These are phyloP conservation scores for Danio jaintianensis DNA, from an alignment of 2,797 vertebrate species.

Conservation along the genomic window DNA sequence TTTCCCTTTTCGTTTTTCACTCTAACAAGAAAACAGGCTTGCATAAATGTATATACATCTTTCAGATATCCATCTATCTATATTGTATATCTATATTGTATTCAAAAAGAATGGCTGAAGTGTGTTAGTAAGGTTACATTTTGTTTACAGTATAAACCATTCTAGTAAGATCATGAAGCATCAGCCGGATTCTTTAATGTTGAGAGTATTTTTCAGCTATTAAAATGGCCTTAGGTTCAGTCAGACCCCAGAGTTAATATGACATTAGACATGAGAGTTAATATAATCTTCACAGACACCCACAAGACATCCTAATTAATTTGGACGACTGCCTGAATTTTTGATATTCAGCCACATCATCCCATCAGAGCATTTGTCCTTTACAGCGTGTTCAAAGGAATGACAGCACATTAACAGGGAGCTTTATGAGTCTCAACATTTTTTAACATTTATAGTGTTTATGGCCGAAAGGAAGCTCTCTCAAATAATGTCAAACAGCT, in stretches of 20 bases:
- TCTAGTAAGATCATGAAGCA: neutral
- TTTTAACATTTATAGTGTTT: neutral
- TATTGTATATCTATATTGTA: too few relatives aligned
- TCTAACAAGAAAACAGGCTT: neutral
- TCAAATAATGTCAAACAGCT: slow-evolving; percentile 17
- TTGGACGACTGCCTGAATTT: slow-evolving; percentile 16
- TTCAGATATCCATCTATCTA: too few relatives aligned
- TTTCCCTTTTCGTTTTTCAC: neutral
- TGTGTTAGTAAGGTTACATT: neutral
- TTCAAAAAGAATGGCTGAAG: neutral
- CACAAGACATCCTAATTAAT: slow-evolving; percentile 17
- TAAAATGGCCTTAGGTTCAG: neutral
- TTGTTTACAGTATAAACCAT: neutral
- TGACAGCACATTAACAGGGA: slow-evolving; percentile 1
- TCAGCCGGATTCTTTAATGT: neutral
- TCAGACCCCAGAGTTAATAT: neutral
- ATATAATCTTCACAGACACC: neutral
- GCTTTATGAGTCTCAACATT: neutral
- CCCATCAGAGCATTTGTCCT: neutral
- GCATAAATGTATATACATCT: too few relatives aligned
- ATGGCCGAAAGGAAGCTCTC: slow-evolving; percentile 16
- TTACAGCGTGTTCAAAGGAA: neutral
- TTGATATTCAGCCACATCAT: neutral
- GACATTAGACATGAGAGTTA: neutral
- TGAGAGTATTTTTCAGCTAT: neutral